phyloP scores from a whole-genome alignment of 2,113 vertebrate species.

The Fregetta grallaria region DNA sequence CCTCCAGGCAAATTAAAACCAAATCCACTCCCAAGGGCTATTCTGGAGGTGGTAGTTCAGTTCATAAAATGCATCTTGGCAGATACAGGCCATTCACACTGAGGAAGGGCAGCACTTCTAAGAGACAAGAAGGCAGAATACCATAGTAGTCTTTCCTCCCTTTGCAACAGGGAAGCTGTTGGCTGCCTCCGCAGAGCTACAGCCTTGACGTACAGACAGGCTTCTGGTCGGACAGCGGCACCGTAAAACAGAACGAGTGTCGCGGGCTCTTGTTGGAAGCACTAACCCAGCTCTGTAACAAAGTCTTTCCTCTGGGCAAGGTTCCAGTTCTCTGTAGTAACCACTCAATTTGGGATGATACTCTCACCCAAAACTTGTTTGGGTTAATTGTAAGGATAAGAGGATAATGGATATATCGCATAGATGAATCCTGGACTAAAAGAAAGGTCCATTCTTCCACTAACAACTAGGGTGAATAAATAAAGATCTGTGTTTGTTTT shows the following conservation, averaged over 20 bases:
- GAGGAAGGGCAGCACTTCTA: not conserved
- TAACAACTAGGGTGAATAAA: not conserved
- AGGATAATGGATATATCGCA: fast-evolving
- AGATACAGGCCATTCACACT: not conserved
- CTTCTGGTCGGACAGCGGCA: not conserved
- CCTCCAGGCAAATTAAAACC: not conserved
- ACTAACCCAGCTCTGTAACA: not conserved
- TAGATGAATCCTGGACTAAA: not conserved
- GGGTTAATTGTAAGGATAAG: not conserved
- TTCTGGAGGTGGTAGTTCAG: not conserved
- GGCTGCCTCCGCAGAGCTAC: not conserved
- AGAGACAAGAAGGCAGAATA: not conserved
- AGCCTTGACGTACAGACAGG: not conserved
- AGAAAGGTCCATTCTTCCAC: not conserved
- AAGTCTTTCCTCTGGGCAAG: not conserved
- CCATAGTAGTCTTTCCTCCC: too few relatives aligned
- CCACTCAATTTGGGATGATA: not conserved
- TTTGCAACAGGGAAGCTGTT: not conserved
- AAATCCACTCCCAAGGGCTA: not conserved
- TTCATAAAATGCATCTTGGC: not conserved
- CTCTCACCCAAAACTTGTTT: not conserved
- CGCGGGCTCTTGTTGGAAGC: not conserved
- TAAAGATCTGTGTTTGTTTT: fast-evolving
- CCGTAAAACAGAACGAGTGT: not conserved
- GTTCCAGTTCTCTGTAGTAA: not conserved